A percentile compares a stretch with the other conserved stretches of the same genome.
These are phyloP conservation scores for Virgularia gustaviana DNA, from an alignment of 92 coral and sea anemone species.

Conservation along the genomic window DNA sequence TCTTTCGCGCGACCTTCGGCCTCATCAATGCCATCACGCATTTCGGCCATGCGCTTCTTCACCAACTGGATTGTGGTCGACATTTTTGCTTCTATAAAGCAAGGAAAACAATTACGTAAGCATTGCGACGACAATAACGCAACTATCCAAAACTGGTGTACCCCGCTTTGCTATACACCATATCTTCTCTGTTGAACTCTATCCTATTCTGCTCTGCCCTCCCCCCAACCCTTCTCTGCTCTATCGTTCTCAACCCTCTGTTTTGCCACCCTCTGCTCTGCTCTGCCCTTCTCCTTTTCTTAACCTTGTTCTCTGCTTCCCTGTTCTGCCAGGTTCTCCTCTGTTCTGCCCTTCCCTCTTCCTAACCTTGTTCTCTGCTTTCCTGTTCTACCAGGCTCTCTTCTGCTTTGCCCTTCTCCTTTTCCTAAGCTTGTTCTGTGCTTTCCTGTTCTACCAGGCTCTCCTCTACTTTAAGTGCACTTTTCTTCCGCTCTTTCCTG, in stretches of 20 bases:
- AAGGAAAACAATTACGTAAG: background rate
- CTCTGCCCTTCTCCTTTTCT: too few relatives aligned
- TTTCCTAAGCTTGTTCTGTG: too few relatives aligned
- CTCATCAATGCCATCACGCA: constrained; percentile 65
- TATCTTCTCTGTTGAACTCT: constrained; percentile 58
- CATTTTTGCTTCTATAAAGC: constrained; percentile 4
- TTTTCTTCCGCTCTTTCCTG: too few relatives aligned
- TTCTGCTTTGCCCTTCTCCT: too few relatives aligned
- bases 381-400: too few relatives aligned
- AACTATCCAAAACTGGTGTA: background rate
- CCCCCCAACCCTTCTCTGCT: constrained; percentile 57
- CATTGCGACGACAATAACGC: background rate
- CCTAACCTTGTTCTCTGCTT: too few relatives aligned
- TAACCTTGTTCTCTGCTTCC: too few relatives aligned
- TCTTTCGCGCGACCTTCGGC: constrained; percentile 76
- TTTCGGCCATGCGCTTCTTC: constrained; percentile 56
- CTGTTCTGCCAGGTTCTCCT: too few relatives aligned
- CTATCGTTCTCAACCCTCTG: constrained; percentile 47
- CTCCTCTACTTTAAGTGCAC: too few relatives aligned
- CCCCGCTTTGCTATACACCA: constrained; percentile 55
- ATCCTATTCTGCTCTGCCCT: constrained; percentile 55
- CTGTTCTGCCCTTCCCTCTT: too few relatives aligned
- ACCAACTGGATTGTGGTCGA: constrained; percentile 25
- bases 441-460: too few relatives aligned
- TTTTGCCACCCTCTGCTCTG: too few relatives aligned